Conservation (phyloP, 1,140 invertebrate genomes). For the Nymphalis io region DNA sequence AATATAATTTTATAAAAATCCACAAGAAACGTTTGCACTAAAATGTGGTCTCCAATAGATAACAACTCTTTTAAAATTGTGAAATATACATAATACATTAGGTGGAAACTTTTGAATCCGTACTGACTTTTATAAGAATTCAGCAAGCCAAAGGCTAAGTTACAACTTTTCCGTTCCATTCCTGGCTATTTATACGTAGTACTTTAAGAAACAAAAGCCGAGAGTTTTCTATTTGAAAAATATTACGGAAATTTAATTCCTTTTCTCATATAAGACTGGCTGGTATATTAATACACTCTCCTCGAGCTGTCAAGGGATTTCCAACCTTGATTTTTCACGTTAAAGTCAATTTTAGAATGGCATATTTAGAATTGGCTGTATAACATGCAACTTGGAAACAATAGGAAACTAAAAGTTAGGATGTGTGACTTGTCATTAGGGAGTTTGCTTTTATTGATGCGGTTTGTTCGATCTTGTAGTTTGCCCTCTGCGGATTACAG, state of each 20-base stretch:
- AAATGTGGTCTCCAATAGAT: too few relatives aligned
- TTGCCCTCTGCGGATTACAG: slow-evolving; percentile 19
- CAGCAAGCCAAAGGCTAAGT: neutral
- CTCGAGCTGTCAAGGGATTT: neutral
- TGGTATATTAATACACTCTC: neutral
- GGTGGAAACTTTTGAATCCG: too few relatives aligned
- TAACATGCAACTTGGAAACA: slow-evolving; percentile 34
- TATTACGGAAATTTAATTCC: slow-evolving; percentile 6
- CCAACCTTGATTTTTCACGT: neutral
- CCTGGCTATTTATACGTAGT: neutral
- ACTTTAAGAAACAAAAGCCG: slow-evolving; percentile 1
- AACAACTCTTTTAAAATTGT: too few relatives aligned
- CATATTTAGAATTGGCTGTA: slow-evolving; percentile 2
- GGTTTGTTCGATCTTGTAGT: slow-evolving; percentile 39
- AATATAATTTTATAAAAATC: too few relatives aligned
- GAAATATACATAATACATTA: too few relatives aligned
- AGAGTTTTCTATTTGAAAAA: slow-evolving; percentile 3
- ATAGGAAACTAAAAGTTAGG: slow-evolving; percentile 49
- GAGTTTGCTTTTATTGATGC: slow-evolving; percentile 41
- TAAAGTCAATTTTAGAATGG: neutral
- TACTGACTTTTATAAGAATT: neutral
- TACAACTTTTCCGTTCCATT: neutral
- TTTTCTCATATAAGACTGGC: slow-evolving; percentile 2
- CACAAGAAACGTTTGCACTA: too few relatives aligned
- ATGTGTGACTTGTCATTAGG: slow-evolving; percentile 43